Percentiles rank a stretch among this genome's conserved stretches.
These are phyloP conservation scores for Gastrophryne carolinensis DNA, from an alignment of 2,797 vertebrate species.

Conservation along the genomic window DNA sequence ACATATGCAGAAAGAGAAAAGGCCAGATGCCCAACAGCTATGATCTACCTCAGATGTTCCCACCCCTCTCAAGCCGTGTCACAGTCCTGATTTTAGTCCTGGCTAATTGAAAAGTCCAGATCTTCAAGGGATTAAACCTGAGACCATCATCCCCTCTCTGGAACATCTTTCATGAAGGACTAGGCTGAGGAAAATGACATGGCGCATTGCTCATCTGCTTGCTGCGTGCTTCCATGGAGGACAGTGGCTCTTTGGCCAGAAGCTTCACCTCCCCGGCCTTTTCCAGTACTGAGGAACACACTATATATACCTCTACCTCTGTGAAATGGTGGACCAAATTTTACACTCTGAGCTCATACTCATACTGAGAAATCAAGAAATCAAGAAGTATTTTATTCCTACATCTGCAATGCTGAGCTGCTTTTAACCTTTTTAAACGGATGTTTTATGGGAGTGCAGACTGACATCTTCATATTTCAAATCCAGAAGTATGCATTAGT, in stretches of 20 bases:
- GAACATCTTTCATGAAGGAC: slow-evolving; percentile 76
- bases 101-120: not conserved
- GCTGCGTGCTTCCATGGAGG: slow-evolving; percentile 81
- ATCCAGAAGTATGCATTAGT: not conserved
- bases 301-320: slow-evolving; percentile 67
- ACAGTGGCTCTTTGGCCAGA: slow-evolving; percentile 68
- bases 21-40: slow-evolving; percentile 72
- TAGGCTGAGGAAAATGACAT: slow-evolving; percentile 79
- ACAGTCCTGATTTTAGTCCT: slow-evolving; percentile 66
- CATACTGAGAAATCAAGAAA: too few species aligned
- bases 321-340: slow-evolving; percentile 80
- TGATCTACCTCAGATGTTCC: slow-evolving; percentile 73
- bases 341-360: slow-evolving; percentile 73
- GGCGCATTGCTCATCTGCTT: slow-evolving; percentile 71
- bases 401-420: too few species aligned
- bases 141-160: slow-evolving; percentile 67
- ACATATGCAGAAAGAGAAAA: slow-evolving; percentile 84
- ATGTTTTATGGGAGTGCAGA: too few species aligned
- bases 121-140: not conserved
- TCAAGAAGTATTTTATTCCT: too few species aligned
- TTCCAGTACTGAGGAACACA: slow-evolving; percentile 60
- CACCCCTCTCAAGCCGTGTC: slow-evolving; percentile 68
- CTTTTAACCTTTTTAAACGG: too few species aligned
- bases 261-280: slow-evolving; percentile 84
- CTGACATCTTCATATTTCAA: too few species aligned